Conservation (phyloP, 2,888 invertebrate species). For the Tromatobia lineatoria region DNA sequence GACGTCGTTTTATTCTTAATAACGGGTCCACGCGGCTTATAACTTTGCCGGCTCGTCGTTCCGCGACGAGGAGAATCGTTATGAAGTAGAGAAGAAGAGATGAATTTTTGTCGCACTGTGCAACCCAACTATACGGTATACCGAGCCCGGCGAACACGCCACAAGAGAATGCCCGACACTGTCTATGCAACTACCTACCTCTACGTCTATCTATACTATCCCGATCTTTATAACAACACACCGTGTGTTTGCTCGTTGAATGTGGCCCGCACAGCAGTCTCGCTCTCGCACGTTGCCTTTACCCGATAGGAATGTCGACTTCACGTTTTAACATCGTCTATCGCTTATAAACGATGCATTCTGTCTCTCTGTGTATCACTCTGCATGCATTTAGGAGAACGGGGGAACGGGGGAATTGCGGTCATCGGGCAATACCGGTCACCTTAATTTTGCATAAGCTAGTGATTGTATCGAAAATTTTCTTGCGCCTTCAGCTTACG, state of each 20-base stretch:
- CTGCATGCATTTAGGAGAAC: neutral
- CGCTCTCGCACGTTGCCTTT: conserved; percentile 49
- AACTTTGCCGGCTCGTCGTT: conserved; percentile 58
- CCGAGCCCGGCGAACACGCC: neutral
- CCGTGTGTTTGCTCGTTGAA: conserved; percentile 21
- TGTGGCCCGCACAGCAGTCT: conserved; percentile 27
- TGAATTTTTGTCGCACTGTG: conserved; percentile 43
- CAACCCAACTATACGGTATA: neutral
- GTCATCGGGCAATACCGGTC: too few species aligned
- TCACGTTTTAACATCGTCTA: conserved; percentile 59
- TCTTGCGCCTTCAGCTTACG: too few species aligned
- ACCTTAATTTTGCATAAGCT: too few species aligned
- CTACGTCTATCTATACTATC: neutral
- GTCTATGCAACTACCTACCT: conserved; percentile 9
- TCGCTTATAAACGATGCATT: neutral
- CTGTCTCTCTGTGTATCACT: neutral
- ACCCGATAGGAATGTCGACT: conserved; percentile 71
- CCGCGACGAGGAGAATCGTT: conserved; percentile 63
- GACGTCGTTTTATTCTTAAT: conserved; percentile 64
- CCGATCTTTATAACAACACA: conserved; percentile 7
- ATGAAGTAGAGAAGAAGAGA: conserved; percentile 24
- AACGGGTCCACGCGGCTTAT: conserved; percentile 53
- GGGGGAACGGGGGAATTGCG: too few species aligned
- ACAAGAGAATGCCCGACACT: conserved; percentile 26
- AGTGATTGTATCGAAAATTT: too few species aligned